Conservation (phyloP, 2,113 vertebrate genomes). For the Gobius niger region DNA sequence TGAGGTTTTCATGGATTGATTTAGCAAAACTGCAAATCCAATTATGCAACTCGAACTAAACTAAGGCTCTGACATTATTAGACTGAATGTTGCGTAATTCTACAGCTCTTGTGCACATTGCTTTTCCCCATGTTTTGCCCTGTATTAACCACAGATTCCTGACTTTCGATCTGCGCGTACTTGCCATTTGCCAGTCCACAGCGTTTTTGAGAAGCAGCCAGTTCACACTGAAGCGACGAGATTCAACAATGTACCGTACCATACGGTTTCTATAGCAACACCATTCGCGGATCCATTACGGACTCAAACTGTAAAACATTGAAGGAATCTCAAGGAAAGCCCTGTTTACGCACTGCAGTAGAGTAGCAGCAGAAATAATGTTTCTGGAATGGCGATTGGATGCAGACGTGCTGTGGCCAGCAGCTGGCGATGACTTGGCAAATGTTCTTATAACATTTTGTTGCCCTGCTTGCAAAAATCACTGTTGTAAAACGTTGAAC, state of each 20-base stretch:
- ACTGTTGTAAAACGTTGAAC: too few relatives aligned
- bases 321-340: neutral
- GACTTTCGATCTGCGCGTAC: neutral
- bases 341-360: neutral
- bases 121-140: neutral
- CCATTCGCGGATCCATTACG: neutral
- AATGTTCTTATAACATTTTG: neutral
- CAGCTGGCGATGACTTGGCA: neutral
- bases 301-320: neutral
- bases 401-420: neutral
- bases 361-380: neutral
- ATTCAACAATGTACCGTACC: neutral
- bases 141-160: neutral
- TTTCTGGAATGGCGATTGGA: neutral
- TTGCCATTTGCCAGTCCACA: neutral
- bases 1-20: neutral
- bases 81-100: too few relatives aligned
- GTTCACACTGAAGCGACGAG: neutral
- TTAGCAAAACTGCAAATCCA: too few relatives aligned
- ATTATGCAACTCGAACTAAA: too few relatives aligned
- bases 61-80: too few relatives aligned
- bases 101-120: neutral
- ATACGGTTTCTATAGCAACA: slow-evolving; percentile 5
- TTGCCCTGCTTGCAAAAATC: neutral
- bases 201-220: neutral